Evolutionary conservation across 1,140 invertebrate species (phyloP), one percentile per base, ranked within the genome.

Genomic region (Drosophila orena): DNA sequence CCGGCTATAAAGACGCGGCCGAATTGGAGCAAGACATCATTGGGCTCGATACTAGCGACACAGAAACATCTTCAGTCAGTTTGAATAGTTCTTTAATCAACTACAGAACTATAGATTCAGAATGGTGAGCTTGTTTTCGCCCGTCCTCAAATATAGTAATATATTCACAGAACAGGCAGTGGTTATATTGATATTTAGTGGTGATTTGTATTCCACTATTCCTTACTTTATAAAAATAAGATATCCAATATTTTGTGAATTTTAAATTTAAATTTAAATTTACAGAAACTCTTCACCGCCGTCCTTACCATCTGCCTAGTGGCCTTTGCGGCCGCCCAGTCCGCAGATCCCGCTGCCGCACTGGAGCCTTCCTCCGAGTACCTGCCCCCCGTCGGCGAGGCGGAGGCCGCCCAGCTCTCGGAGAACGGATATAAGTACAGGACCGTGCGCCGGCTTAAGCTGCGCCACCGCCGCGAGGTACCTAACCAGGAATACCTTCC

Each of bases 21-120:
- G 34, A 76, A 73, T 59, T 57, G 40, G 49, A 80, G 46, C 60
- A 78, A 73, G 44, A 49, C 55, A 90, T 90, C 86, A 90, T 86
- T 90, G 77, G 81, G 77, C 83, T 90, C 79, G 78, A 76, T 90
- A 90, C 86, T 79, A 80, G 66, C 69, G 76, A 74, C 64, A 69
- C 56, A 79, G 76, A 66, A 90, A 85, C 76, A 88, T 69, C 73
- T 69, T 70, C 57, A 56, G 70, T 78, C 75, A 73, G 55, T 52
- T 78, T 58, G 50, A 60, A 42, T 50, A 59, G 59, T 84, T 70
- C 42, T 57, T 8, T 40, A 43, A 42, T 53, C 6, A 56, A 47
- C 40, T n/a, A n/a, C 22, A 73, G 77, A 72, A 71, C 70, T 60
- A 38, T 42, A 79, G 50, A 52, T 54, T 61, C 47, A 86, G 30